Evolutionary conservation across 53 echinoderm and acorn worm genomes (phyloP), one percentile per base, ranked within the genome.

Genomic region (Pentamera pediparva): DNA sequence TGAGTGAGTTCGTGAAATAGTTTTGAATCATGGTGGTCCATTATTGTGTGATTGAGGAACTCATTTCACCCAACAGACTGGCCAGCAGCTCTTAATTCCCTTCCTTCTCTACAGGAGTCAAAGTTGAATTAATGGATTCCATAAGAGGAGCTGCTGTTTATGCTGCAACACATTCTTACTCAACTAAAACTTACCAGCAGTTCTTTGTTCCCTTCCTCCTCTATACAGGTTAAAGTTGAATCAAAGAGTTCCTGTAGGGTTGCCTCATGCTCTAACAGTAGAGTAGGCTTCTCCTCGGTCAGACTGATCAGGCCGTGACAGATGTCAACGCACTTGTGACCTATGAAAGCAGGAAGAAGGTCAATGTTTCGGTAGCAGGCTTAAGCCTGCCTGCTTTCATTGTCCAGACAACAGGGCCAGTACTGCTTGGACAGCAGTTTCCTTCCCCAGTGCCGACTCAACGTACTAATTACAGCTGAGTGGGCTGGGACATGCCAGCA

Each of bases 221-320:
- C 70, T 24, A 45, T 48, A 22, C 32, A 11, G 5, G 48, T 51
- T 19, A 83, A 59, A 17, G 70, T 61, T 13, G 47, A n/a, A 20
- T 70, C 38, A 61, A 83, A 83, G 32, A 77, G 56, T 12, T 77
- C 78, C 39, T 83, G 77, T 6, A 83, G 62, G 19, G 69, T 37
- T 26, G 70, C 61, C 31, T 78, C 59, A 33, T 53, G 71, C 32
- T 70, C 37, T 24, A 59, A 35, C 39, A 84, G 78, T 13, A 78
- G 26, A 5, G 39, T 50, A 12, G 70, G 70, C 22, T 83, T 47
- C 69, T 70, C 35, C 59, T 77, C 84, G 31, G 69, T 31, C 5
- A 83, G 72, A 19, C 84, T 78, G 13, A 77, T 76, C 27, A 83
- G 53, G 35, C 84, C 77, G 32, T 78, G 84, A 59, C 84, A 83